A percentile compares a stretch with the other conserved stretches of the same genome.
Conservation (phyloP, 2,113 vertebrate species). For the Lepus timidus region DNA sequence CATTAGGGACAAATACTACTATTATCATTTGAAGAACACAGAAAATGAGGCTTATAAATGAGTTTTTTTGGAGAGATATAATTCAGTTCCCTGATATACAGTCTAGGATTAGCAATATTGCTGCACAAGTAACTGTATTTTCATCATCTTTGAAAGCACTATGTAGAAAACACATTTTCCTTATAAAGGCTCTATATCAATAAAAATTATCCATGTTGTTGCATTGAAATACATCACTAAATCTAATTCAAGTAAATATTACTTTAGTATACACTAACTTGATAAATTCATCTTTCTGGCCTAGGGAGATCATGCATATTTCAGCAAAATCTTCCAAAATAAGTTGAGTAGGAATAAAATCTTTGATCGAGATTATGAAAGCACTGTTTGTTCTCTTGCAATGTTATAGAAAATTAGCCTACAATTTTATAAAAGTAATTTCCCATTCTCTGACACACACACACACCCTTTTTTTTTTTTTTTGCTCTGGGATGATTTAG, state of each 20-base stretch:
- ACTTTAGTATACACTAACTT: neutral
- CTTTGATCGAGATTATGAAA: neutral
- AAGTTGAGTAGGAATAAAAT: neutral
- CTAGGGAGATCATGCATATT: neutral
- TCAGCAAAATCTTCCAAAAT: constrained; percentile 11
- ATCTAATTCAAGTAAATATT: constrained; percentile 37
- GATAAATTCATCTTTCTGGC: neutral
- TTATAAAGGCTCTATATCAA: neutral
- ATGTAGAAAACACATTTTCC: neutral
- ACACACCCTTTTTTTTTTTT: neutral
- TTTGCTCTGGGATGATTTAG: neutral
- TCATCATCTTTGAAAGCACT: constrained; percentile 34
- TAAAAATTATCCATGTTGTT: neutral
- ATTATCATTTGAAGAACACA: neutral
- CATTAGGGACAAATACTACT: neutral
- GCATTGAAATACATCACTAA: constrained; percentile 25
- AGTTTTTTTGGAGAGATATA: neutral
- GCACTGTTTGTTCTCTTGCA: neutral
- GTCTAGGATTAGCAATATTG: neutral
- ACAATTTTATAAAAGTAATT: neutral
- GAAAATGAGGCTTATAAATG: neutral
- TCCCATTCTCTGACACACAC: neutral
- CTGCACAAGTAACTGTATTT: neutral
- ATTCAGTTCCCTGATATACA: neutral
- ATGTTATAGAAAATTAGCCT: neutral